These are phyloP conservation scores for Neoitamus cyanurus DNA, from an alignment of 2,888 invertebrate genomes.

Conservation along the genomic window DNA sequence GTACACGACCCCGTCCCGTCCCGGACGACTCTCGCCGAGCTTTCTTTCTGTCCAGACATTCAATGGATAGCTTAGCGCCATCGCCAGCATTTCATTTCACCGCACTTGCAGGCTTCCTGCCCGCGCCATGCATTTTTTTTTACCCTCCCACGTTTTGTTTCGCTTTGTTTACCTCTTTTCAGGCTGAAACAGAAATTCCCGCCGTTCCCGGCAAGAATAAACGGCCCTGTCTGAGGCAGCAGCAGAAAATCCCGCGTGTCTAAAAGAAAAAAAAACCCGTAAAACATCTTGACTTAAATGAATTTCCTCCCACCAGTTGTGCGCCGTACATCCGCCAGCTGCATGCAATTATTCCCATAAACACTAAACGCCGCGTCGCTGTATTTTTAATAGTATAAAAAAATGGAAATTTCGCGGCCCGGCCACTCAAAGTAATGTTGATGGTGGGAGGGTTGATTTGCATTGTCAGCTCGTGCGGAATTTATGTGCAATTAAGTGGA, in stretches of 20 bases:
- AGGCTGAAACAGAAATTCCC: neutral
- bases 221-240: neutral
- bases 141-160: neutral
- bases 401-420: slow-evolving; percentile 6
- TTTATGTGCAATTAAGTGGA: neutral
- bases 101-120: slow-evolving; percentile 3
- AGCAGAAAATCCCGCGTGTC: neutral
- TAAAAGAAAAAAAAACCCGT: neutral
- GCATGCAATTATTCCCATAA: neutral
- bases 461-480: neutral
- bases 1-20: neutral
- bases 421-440: neutral
- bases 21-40: neutral
- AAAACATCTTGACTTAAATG: neutral
- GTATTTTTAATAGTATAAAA: slow-evolving; percentile 3
- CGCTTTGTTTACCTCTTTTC: neutral
- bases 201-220: neutral
- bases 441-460: neutral
- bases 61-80: slow-evolving; percentile 7
- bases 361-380: neutral
- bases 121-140: neutral
- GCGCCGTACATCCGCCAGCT: neutral
- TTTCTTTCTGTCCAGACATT: neutral
- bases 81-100: neutral
- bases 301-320: neutral